A percentile compares a stretch with the other conserved stretches of the same genome.
phyloP scores from a whole-genome alignment of 2,113 vertebrate species.

The Plectropomus leopardus region DNA sequence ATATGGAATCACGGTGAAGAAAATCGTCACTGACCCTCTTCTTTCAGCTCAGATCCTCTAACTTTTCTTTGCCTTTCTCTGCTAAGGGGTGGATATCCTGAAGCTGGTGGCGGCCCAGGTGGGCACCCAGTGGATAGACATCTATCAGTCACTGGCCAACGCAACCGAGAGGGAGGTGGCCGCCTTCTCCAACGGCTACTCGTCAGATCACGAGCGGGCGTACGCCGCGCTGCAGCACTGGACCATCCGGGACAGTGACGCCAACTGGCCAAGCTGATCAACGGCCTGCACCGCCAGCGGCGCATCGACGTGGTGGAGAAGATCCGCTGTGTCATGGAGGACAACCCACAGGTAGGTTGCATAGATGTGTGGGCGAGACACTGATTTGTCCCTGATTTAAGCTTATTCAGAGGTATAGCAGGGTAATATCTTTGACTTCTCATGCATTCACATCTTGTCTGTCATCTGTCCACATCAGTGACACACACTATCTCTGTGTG shows the following conservation, averaged over 20 bases:
- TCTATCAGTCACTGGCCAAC: slow-evolving; percentile 94
- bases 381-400: background rate
- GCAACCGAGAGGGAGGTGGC: slow-evolving; percentile 94
- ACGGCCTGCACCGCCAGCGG: slow-evolving; percentile 91
- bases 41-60: background rate
- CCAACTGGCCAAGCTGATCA: slow-evolving; percentile 97
- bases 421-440: slow-evolving; percentile 14
- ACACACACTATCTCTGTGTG: slow-evolving; percentile 29
- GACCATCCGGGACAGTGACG: slow-evolving; percentile 93
- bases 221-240: slow-evolving; percentile 97
- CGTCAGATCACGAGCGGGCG: slow-evolving; percentile 91
- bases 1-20: background rate
- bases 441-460: background rate
- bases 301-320: slow-evolving; percentile 97
- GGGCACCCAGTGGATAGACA: slow-evolving; percentile 95
- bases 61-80: slow-evolving; percentile 28
- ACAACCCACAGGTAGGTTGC: slow-evolving; percentile 89
- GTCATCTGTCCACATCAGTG: slow-evolving; percentile 14
- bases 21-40: background rate
- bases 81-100: slow-evolving; percentile 94
- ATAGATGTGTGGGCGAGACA: background rate
- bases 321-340: slow-evolving; percentile 96
- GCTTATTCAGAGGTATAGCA: background rate
- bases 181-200: slow-evolving; percentile 92
- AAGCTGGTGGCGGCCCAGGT: slow-evolving; percentile 95